These are phyloP conservation scores for Ianthella basta DNA, from an alignment of 37 sponge, comb jelly and placozoan species.

Conservation along the genomic window DNA sequence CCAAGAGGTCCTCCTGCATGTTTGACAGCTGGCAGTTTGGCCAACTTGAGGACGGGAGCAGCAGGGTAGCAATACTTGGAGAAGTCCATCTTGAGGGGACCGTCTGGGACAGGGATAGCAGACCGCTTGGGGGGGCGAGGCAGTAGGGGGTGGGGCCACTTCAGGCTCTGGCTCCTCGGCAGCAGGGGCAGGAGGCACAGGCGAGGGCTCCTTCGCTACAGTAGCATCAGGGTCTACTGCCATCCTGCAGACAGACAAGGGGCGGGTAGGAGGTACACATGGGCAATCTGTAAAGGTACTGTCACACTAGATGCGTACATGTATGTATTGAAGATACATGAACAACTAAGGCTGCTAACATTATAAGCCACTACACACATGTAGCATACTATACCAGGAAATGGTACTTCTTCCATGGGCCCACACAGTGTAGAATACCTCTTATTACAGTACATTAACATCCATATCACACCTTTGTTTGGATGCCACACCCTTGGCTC, in stretches of 20 bases:
- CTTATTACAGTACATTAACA: no score
- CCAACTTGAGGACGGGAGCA: background rate
- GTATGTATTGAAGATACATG: no score
- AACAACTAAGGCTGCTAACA: no score
- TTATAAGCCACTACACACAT: no score
- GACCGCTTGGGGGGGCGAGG: background rate
- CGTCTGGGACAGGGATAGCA: constrained; percentile 24
- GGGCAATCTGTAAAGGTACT: no score
- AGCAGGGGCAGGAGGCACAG: constrained; percentile 21
- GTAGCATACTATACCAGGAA: no score
- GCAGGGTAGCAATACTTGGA: constrained; percentile 29
- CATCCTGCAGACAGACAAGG: background rate
- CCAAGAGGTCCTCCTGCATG: background rate
- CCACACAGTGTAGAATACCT: no score
- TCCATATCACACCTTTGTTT: no score
- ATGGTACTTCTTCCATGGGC: no score
- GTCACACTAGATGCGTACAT: no score
- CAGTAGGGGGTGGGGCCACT: background rate
- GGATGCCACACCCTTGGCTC: background rate
- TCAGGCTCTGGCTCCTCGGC: background rate
- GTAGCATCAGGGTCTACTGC: background rate
- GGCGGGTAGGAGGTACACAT: no score
- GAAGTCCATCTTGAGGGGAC: constrained; percentile 59
- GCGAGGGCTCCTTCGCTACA: background rate
- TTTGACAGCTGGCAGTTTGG: background rate